Evolutionary conservation across 2,113 vertebrate genomes (phyloP).

Genomic region (Colinus virginianus): DNA sequence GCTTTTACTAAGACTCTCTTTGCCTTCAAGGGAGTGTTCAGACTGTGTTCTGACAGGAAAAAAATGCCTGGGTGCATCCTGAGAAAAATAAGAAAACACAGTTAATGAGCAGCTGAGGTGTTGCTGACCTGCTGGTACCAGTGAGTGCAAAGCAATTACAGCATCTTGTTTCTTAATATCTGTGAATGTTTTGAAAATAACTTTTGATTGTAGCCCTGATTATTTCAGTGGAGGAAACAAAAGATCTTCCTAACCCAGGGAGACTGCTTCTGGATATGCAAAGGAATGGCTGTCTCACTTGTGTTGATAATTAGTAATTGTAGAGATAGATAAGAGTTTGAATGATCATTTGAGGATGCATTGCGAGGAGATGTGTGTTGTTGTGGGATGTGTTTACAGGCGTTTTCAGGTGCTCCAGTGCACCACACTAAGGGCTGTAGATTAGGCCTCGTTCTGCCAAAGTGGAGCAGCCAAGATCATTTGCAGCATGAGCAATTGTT

Average conservation of each 20-base stretch:
- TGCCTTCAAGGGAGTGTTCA: neutral
- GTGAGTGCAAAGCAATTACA: neutral
- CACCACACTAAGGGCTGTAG: neutral
- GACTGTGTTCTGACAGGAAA: neutral
- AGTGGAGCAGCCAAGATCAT: fast-evolving
- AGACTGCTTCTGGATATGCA: no score
- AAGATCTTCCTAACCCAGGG: fast-evolving
- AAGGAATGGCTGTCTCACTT: neutral
- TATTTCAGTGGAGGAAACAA: neutral
- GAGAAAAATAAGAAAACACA: neutral
- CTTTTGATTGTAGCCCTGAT: neutral
- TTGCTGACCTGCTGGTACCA: neutral
- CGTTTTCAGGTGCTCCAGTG: neutral
- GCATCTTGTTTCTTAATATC: neutral
- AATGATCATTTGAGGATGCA: neutral
- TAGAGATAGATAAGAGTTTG: no score
- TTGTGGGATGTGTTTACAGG: neutral
- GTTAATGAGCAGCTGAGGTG: neutral
- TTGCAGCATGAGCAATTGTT: fast-evolving
- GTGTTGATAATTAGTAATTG: neutral
- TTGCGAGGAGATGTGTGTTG: fast-evolving
- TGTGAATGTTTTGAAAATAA: neutral
- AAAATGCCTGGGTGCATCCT: neutral
- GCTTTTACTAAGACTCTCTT: neutral
- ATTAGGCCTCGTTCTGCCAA: neutral